phyloP scores from a whole-genome alignment of 2,797 vertebrate genomes.

The Syngnathus acus region DNA sequence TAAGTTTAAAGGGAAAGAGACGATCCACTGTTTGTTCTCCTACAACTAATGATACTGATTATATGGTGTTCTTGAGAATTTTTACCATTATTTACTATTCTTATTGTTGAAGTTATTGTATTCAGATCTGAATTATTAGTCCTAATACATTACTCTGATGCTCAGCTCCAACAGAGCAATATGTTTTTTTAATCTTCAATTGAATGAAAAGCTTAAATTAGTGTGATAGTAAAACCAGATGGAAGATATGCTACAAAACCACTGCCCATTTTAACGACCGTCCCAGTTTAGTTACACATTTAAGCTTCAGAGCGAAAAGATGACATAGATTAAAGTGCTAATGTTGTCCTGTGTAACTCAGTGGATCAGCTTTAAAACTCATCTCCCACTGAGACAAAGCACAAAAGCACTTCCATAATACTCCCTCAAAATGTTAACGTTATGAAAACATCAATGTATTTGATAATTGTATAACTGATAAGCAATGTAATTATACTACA shows the following conservation, averaged over 20 bases:
- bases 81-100: background rate
- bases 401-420: conserved; percentile 9
- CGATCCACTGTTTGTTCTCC: background rate
- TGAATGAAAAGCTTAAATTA: conserved; percentile 23
- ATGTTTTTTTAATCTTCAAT: conserved; percentile 17
- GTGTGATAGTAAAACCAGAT: conserved; percentile 39
- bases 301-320: conserved; percentile 43
- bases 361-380: conserved; percentile 40
- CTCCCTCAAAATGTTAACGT: conserved; percentile 29
- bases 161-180: conserved; percentile 4
- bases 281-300: conserved; percentile 44
- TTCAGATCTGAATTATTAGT: background rate
- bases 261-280: conserved; percentile 43
- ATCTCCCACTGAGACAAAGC: conserved; percentile 28
- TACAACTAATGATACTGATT: background rate
- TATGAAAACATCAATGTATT: conserved; percentile 35
- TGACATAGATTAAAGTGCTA: conserved; percentile 44
- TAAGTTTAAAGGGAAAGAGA: too few relatives aligned
- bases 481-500: conserved; percentile 50
- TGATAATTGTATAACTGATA: conserved; percentile 50
- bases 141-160: too few relatives aligned
- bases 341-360: conserved; percentile 39
- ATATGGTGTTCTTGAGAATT: background rate
- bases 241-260: conserved; percentile 31
- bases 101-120: background rate